Base-by-base conservation (phyloP, 2,797 vertebrate species). In the Aeoliscus strigatus region DNA sequence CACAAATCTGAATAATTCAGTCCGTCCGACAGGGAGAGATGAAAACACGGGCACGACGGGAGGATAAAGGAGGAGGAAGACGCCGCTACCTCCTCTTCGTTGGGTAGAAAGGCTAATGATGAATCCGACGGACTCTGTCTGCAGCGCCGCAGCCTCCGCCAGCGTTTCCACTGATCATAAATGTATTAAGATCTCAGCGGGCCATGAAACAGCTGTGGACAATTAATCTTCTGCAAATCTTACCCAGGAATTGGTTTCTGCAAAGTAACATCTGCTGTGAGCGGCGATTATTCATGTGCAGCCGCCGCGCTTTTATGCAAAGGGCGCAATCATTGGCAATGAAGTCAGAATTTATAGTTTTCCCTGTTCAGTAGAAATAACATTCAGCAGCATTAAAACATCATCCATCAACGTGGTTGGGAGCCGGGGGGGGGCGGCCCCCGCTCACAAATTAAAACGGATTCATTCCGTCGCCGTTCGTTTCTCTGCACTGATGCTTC, bases 1-100 rank as follows among this genome's bases (percentile, higher is more conserved):
- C 94, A 97, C 93, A 97, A 92, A 97, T 97, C 94, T 97, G 92
- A 98, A 98, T 98, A 97, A 98, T 96, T 94, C 89, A 83, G 82
- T 82, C n/a, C n/a, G n/a, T n/a, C n/a, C 11, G 7, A 3, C 13
- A 11, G 38, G 46, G 28, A 64, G 70, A 77, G 44, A 73, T 68
- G 74, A 60, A n/a, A n/a, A n/a, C n/a, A n/a, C n/a, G n/a, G n/a
- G n/a, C n/a, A n/a, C n/a, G 57, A 33, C n/a, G 39, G 30, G 62
- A 53, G 64, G 61, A 64, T 66, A 63, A 63, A 73, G 70, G 51
- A 66, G 63, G 60, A 55, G 70, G 61, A 58, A 15, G 57, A 58
- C 58, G 37, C 88, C 75, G 85, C 21, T 88, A 77, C 88, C 88
- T 76, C 77, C 88, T 78, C 27, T 43, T 72, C 14, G 31, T 5